Base-by-base conservation (phyloP, 1,140 invertebrate species). In the Condylostylus longicornis region DNA sequence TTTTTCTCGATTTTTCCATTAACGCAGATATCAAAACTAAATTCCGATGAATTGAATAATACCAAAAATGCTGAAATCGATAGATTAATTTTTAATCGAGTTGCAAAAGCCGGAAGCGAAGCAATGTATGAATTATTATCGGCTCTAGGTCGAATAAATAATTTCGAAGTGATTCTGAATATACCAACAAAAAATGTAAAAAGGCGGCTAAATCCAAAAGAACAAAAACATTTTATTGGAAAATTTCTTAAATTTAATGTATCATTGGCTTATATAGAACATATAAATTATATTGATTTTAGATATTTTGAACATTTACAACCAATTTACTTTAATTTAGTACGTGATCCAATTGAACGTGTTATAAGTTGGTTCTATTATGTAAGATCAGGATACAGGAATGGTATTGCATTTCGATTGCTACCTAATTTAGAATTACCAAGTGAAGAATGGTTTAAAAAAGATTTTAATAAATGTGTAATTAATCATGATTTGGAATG, bases 301-400 rank as follows among this genome's bases (percentile, higher is more conserved):
- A 52, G 34, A 53, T 85, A 83, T 43, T 87, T 75, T 52, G 75
- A 79, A 36, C 62, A 78, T 35, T 76, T 79, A 0, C 74, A 78
- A 45, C 86, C 86, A 0, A 85, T 89, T 47, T 89, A 88, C 61
- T 77, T 89, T 34, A 89, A 89, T 54, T 62, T 89, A 48, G 84
- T 89, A 1, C 66, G 86, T 13, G 85, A 90, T 63, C 86, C 85
- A 0, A 76, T 89, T 10, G 85, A 90, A 58, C 68, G 86, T 28
- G 79, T 89, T 1, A 89, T 89, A 48, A 89, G 84, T 1, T 87
- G 83, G 81, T 90, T 85, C 62, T 90, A 85, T 54, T 59, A 59
- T 36, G 75, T 84, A 1, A 61, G 77, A 41, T 74, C 78, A 19
- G 79, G 81, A 3, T 86, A 82, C 80, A 27, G 23, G 7, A 41